Conservation (phyloP, 2,888 invertebrate species). For the Cheilosia scutellata region DNA sequence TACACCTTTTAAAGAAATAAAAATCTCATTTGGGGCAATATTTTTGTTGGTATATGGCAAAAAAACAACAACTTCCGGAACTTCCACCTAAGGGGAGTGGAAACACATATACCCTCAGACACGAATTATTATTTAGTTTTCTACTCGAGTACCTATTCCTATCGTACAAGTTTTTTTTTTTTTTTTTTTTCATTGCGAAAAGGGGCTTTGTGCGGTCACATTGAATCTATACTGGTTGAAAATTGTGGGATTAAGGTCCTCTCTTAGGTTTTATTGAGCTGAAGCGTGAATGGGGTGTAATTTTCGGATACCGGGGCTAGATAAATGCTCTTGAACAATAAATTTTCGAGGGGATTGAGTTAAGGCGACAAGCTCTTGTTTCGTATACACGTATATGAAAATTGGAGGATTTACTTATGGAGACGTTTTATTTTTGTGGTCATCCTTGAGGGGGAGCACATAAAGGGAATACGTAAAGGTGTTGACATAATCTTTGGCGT, state of each 20-base stretch:
- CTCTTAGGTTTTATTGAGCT: conserved; percentile 42
- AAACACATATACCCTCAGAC: not conserved
- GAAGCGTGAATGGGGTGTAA: conserved; percentile 2
- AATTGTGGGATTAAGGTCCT: conserved; percentile 43
- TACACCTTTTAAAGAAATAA: conserved; percentile 7
- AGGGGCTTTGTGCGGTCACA: conserved; percentile 10
- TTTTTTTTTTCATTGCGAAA: not conserved
- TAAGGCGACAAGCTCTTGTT: conserved; percentile 56
- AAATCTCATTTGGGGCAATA: conserved; percentile 5
- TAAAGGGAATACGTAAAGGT: not conserved
- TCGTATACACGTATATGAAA: conserved; percentile 57
- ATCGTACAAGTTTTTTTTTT: conserved; percentile 27
- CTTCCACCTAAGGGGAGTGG: not conserved
- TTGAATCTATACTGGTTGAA: conserved; percentile 45
- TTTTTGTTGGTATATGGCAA: conserved; percentile 1
- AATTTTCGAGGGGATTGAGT: conserved; percentile 59
- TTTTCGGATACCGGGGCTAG: conserved; percentile 42
- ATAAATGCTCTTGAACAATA: conserved; percentile 59
- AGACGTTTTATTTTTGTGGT: conserved; percentile 23
- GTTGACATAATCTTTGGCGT: not conserved
- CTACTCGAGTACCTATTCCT: not conserved
- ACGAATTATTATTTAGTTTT: conserved; percentile 48
- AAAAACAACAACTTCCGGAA: conserved; percentile 1
- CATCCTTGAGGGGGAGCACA: not conserved
- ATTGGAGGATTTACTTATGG: conserved; percentile 59